Conservation (phyloP, 1,140 invertebrate genomes). For the Andricus grossulariae region DNA sequence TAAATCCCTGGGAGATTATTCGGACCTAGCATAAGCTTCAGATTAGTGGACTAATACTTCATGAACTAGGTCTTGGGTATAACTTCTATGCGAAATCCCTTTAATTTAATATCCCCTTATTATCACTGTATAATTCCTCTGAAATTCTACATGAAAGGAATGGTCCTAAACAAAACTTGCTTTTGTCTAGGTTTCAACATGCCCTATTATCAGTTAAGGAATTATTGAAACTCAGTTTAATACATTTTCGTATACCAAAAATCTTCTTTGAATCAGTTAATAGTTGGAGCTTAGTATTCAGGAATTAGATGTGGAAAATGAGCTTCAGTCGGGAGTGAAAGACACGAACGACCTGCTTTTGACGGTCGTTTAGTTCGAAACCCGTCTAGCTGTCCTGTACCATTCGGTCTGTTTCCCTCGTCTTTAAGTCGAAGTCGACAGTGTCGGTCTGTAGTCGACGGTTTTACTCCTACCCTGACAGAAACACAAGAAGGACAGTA, state of each 20-base stretch:
- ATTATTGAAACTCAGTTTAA: not conserved
- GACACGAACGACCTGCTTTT: constrained; percentile 58
- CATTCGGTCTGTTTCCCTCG: constrained; percentile 42
- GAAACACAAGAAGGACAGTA: constrained; percentile 59
- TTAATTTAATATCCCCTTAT: not conserved
- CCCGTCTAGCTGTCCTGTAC: constrained; percentile 41
- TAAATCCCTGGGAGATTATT: not conserved
- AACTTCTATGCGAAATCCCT: not conserved
- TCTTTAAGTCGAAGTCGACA: constrained; percentile 53
- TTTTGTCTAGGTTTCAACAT: too few species aligned
- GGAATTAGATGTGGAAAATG: constrained; percentile 38
- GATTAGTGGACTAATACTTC: constrained; percentile 3
- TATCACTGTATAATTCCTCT: too few species aligned
- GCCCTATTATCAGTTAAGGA: not conserved
- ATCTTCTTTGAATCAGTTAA: not conserved
- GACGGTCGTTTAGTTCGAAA: constrained; percentile 61
- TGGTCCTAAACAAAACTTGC: not conserved
- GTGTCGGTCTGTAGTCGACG: constrained; percentile 62
- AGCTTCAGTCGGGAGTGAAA: constrained; percentile 46
- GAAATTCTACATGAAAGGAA: not conserved
- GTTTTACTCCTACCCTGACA: constrained; percentile 57
- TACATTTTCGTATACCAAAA: too few species aligned
- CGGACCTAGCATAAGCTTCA: constrained; percentile 5
- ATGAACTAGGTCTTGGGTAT: not conserved
- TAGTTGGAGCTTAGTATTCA: not conserved